phyloP scores from a whole-genome alignment of 2,797 vertebrate species.

The Eulemur mongoz region DNA sequence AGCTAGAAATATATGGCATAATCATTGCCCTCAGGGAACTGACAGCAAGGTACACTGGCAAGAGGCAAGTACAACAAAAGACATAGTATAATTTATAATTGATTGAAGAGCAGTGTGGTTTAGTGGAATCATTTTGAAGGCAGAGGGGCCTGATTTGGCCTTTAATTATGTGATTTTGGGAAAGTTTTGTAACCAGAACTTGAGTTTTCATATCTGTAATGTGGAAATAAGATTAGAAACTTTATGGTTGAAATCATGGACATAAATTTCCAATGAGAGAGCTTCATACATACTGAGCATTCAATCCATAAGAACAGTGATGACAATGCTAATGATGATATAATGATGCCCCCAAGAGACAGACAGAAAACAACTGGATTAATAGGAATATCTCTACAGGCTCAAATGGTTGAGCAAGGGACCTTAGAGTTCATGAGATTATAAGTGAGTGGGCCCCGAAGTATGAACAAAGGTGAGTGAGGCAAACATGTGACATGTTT shows the following conservation, averaged over 20 bases:
- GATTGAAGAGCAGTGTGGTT: neutral
- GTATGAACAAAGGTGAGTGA: neutral
- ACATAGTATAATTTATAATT: neutral
- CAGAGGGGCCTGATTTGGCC: neutral
- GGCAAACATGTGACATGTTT: neutral
- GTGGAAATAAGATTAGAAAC: neutral
- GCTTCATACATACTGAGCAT: neutral
- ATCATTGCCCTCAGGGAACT: neutral
- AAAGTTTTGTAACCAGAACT: neutral
- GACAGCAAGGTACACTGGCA: neutral
- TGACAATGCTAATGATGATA: neutral
- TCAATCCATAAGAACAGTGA: neutral
- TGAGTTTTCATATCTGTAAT: neutral
- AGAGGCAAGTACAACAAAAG: neutral
- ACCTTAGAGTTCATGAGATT: neutral
- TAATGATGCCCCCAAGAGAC: neutral
- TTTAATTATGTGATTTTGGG: neutral
- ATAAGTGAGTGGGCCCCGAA: neutral
- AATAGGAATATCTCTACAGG: neutral
- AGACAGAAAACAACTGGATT: neutral
- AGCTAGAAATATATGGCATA: neutral
- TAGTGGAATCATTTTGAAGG: neutral
- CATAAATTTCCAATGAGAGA: neutral
- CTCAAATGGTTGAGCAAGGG: neutral
- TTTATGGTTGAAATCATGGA: neutral